A percentile compares a stretch with the other conserved stretches of the same genome.
Evolutionary conservation across 2,113 vertebrate species (phyloP).

Genomic region (Tragelaphus strepsiceros): DNA sequence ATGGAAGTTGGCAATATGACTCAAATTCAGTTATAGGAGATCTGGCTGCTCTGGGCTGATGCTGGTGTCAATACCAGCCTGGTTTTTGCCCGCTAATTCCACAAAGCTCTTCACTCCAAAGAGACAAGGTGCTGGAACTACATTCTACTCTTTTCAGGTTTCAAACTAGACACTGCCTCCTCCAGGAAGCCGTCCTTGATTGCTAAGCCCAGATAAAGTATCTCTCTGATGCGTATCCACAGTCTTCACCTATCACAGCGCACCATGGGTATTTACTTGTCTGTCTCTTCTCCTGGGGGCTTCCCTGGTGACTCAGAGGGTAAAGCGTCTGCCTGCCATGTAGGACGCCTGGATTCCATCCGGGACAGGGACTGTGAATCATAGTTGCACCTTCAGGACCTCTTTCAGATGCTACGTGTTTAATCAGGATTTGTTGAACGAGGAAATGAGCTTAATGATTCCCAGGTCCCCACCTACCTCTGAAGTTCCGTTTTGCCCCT

Average conservation of each 20-base stretch:
- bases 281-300: not conserved
- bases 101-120: not conserved
- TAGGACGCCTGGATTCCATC: not conserved
- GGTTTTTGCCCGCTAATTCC: not conserved
- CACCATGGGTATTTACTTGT: not conserved
- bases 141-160: not conserved
- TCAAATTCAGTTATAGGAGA: not conserved
- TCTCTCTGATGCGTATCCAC: not conserved
- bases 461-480: not conserved
- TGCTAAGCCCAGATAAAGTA: not conserved
- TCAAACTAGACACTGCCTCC: not conserved
- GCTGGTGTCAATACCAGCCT: not conserved
- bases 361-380: not conserved
- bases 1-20: not conserved
- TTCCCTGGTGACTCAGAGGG: not conserved
- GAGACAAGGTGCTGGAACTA: not conserved
- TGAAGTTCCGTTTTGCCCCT: not conserved
- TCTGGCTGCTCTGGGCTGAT: not conserved
- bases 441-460: not conserved
- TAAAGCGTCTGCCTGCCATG: not conserved
- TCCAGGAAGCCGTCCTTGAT: conserved; percentile 12
- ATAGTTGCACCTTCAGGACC: not conserved
- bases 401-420: not conserved
- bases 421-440: not conserved
- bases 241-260: not conserved